A percentile compares a stretch with the other conserved stretches of the same genome.
Evolutionary conservation across 1,140 invertebrate genomes (phyloP).

Genomic region (Drosophila orena): DNA sequence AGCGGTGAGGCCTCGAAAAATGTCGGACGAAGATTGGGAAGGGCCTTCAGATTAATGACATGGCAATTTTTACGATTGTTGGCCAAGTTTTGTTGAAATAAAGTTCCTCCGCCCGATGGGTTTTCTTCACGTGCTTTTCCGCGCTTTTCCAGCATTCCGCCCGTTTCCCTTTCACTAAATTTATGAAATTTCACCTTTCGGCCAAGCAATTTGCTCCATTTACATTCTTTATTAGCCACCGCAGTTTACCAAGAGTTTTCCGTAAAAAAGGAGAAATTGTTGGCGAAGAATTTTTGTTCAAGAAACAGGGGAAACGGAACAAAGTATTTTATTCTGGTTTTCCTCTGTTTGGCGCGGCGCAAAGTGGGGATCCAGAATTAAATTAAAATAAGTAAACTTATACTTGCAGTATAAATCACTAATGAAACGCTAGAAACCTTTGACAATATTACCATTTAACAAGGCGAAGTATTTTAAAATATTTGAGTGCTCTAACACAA

Average conservation of each 20-base stretch:
- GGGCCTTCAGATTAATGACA: conserved; percentile 46
- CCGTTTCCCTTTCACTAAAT: conserved; percentile 55
- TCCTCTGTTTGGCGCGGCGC: no score
- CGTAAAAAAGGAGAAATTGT: conserved; percentile 22
- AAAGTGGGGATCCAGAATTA: conserved; percentile 2
- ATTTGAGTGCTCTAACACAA: neutral
- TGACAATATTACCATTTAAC: neutral
- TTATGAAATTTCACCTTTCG: conserved; percentile 80
- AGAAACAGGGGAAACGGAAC: conserved; percentile 18
- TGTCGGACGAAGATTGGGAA: conserved; percentile 6
- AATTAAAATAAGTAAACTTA: conserved; percentile 15
- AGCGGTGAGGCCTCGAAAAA: conserved; percentile 5
- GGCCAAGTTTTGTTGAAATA: conserved; percentile 40
- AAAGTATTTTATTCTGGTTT: conserved; percentile 14
- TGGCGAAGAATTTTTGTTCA: conserved; percentile 31
- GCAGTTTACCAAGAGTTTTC: conserved; percentile 41
- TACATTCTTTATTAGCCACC: conserved; percentile 78
- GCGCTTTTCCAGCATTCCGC: conserved; percentile 13
- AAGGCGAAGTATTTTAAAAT: neutral
- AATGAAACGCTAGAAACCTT: neutral
- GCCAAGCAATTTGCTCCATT: conserved; percentile 81
- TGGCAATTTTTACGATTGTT: conserved; percentile 51
- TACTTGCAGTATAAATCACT: neutral
- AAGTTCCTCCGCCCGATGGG: conserved; percentile 36
- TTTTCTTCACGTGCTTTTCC: conserved; percentile 38